These are phyloP conservation scores for Halyomorpha halys DNA, from an alignment of 1,140 invertebrate species.

Conservation along the genomic window DNA sequence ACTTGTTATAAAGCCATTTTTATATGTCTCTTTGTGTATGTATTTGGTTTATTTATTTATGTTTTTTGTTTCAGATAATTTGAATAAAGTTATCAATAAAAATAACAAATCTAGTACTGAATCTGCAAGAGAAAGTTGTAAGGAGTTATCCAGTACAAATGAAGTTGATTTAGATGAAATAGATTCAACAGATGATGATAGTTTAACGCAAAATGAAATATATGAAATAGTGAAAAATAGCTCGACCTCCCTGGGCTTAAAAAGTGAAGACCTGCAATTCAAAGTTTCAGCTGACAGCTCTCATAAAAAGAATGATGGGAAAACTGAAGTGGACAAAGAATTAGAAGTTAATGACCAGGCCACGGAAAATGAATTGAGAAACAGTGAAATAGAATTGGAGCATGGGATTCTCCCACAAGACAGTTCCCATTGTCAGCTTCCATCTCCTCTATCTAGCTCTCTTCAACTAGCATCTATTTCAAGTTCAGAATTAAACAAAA, in stretches of 20 bases:
- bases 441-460: conserved; percentile 29
- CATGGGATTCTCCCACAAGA: conserved; percentile 20
- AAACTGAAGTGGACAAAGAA: conserved; percentile 22
- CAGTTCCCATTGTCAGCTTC: neutral
- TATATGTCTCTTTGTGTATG: no score
- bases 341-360: conserved; percentile 24
- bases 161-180: no score
- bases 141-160: no score
- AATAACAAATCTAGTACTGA: no score
- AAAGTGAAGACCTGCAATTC: neutral
- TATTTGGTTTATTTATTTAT: no score
- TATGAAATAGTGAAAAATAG: neutral
- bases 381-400: conserved; percentile 22
- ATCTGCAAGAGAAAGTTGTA: no score
- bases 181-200: neutral
- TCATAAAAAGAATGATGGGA: neutral
- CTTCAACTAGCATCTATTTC: conserved; percentile 18
- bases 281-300: neutral
- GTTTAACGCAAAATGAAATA: neutral
- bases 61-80: no score
- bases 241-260: neutral
- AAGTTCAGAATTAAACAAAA: no score
- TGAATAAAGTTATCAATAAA: no score
- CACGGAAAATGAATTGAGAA: conserved; percentile 25
- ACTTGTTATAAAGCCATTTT: no score